Evolutionary conservation across 2,113 vertebrate genomes (phyloP), one percentile per base, ranked within the genome.

Genomic region (Tachysurus fulvidraco): DNA sequence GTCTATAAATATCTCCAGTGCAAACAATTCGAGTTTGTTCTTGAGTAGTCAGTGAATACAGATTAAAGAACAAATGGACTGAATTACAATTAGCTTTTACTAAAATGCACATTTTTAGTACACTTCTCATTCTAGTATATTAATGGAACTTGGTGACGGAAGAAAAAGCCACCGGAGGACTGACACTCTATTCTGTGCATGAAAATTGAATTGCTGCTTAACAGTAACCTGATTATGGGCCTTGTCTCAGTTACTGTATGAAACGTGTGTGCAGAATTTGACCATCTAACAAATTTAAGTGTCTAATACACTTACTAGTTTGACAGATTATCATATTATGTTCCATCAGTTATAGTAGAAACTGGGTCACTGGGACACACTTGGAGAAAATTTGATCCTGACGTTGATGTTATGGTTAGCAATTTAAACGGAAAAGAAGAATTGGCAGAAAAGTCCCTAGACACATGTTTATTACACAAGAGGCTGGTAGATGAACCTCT

Each of bases 281-380:
- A 87, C 90, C 89, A 89, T 91, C 92, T 93, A 93, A 93, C 93
- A 91, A 91, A 92, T 89, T 91, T 90, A 83, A 93, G 89, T 89
- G 90, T 90, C 90, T 88, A 44, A 85, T 41, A 67, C 64, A 64
- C 60, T 78, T n/a, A 65, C 16, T 52, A 28, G n/a, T 28, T 28
- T n/a, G 52, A 78, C 44, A 52, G 73, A 62, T 80, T 69, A 85
- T 79, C 74, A 44, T 30, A 69, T 54, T 25, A 50, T n/a, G 36
- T 41, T 65, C 57, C 57, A 76, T 79, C n/a, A 6, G 60, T 79
- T 52, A 17, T 10, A 30, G 52, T 16, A 23, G 52, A 36, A 30
- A 78, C 21, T 65, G 44, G 73, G 73, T 78, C 73, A 67, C 44
- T 77, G 71, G 41, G 21, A 30, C 25, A 11, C n/a, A 8, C 19